Evolutionary conservation across 2,797 vertebrate genomes (phyloP).

Genomic region (Acipenser oxyrinchus): DNA sequence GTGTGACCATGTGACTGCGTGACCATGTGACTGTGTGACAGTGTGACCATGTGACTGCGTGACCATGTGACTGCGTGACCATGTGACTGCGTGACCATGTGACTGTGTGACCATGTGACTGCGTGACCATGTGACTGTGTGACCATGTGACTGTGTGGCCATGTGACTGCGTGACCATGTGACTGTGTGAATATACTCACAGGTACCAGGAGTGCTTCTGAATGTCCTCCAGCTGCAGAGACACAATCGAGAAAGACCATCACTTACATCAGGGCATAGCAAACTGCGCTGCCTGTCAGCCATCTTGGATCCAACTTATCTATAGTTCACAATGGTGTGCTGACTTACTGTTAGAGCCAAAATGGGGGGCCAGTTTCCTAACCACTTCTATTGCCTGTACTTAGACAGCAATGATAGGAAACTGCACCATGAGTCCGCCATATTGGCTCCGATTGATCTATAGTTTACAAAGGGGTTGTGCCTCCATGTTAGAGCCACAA

Average conservation of each 20-base stretch:
- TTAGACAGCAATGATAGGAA: constrained; percentile 3
- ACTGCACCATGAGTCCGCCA: not conserved
- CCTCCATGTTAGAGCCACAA: not conserved
- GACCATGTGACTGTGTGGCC: too few species aligned
- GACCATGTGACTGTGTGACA: too few species aligned
- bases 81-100: too few species aligned
- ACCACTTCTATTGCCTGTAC: constrained; percentile 13
- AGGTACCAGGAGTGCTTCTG: constrained; percentile 90
- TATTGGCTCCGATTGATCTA: not conserved
- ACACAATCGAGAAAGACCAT: constrained; percentile 10
- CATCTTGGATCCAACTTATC: constrained; percentile 32
- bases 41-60: too few species aligned
- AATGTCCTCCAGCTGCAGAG: constrained; percentile 78
- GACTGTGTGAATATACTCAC: constrained; percentile 59
- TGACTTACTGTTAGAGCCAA: too few species aligned
- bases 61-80: too few species aligned
- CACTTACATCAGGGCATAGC: constrained; percentile 21
- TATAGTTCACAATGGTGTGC: constrained; percentile 17
- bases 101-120: too few species aligned
- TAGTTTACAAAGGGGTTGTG: not conserved
- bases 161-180: too few species aligned
- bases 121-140: too few species aligned
- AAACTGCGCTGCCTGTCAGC: constrained; percentile 42
- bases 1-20: too few species aligned
- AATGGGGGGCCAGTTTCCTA: not conserved